Conservation (phyloP, 2,888 invertebrate species). For the Drosophila kambysellisi region DNA sequence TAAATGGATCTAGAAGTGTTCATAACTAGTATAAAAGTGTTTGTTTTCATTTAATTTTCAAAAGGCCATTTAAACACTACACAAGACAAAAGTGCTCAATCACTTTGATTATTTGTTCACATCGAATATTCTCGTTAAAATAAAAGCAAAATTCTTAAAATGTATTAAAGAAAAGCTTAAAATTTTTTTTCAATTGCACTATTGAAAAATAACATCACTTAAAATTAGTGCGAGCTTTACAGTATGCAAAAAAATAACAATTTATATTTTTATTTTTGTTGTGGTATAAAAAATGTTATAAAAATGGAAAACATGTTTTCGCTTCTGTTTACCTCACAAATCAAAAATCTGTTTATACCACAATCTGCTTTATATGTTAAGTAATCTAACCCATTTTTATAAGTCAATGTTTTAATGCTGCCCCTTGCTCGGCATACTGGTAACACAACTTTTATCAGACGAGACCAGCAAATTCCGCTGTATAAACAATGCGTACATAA, state of each 20-base stretch:
- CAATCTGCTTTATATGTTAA: no score
- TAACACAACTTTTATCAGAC: constrained; percentile 1
- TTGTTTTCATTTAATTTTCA: not conserved
- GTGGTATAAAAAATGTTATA: not conserved
- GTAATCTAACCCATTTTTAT: not conserved
- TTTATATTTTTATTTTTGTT: not conserved
- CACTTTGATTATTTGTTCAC: not conserved
- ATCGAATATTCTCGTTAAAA: not conserved
- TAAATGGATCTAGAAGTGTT: not conserved
- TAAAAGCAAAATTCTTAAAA: not conserved
- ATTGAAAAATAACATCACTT: not conserved
- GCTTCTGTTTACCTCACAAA: not conserved
- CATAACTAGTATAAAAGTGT: not conserved
- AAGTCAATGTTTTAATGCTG: constrained; percentile 3
- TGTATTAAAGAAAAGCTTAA: not conserved
- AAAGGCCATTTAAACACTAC: not conserved
- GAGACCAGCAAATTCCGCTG: constrained; percentile 6
- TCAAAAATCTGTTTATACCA: not conserved
- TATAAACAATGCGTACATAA: constrained; percentile 58
- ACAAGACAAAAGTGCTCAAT: not conserved
- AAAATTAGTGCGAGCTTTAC: not conserved
- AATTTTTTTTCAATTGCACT: not conserved
- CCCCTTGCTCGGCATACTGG: not conserved
- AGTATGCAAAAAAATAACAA: not conserved
- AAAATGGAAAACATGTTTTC: not conserved